Evolutionary conservation across 2,113 vertebrate genomes (phyloP).

Genomic region (Catharus bicknelli): DNA sequence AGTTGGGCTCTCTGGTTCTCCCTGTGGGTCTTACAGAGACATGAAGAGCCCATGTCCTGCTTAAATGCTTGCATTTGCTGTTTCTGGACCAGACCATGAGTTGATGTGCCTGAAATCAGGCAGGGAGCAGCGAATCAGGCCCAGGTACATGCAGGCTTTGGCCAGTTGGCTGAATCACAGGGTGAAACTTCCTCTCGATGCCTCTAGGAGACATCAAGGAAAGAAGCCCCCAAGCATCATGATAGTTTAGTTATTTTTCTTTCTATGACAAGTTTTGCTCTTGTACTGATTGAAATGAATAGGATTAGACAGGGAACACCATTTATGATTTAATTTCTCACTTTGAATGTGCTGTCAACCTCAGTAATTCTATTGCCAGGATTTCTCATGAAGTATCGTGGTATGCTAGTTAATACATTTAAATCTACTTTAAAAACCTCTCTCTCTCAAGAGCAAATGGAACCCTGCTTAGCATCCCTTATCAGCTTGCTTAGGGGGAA

Average conservation of each 20-base stretch:
- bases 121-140: neutral
- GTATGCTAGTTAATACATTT: conserved; percentile 65
- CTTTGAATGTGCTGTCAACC: conserved; percentile 10
- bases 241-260: neutral
- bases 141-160: neutral
- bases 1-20: neutral
- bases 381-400: conserved; percentile 43
- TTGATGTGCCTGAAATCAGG: neutral
- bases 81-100: neutral
- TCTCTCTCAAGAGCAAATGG: conserved; percentile 53
- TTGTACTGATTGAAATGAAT: conserved; percentile 6
- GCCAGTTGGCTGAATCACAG: neutral
- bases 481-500: conserved; percentile 39
- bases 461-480: conserved; percentile 60
- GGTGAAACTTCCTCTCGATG: neutral
- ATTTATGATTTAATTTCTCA: conserved; percentile 39
- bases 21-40: neutral
- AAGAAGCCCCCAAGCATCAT: neutral
- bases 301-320: conserved; percentile 10
- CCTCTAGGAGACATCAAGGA: neutral
- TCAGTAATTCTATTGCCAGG: conserved; percentile 57
- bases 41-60: neutral
- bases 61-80: neutral
- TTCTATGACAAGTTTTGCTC: neutral
- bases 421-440: conserved; percentile 62